A percentile compares a stretch with the other conserved stretches of the same genome.
Conservation (phyloP, 2,888 invertebrate genomes). For the Dinocampus coccinellae region DNA sequence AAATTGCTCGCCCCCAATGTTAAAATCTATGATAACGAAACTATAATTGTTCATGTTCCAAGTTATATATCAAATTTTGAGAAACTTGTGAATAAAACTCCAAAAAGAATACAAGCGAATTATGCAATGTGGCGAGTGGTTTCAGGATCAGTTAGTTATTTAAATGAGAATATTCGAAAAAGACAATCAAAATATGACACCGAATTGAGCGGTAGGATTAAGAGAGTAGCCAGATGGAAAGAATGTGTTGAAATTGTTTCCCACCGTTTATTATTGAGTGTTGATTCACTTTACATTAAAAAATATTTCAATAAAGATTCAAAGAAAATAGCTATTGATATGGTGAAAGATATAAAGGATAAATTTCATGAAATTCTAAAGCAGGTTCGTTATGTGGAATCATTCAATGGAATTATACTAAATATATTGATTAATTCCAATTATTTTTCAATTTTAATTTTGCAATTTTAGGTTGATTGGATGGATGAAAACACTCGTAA, state of each 20-base stretch:
- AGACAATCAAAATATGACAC: conserved; percentile 86
- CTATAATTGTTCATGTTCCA: conserved; percentile 89
- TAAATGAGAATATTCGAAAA: conserved; percentile 83
- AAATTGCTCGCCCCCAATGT: conserved; percentile 79
- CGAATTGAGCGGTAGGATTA: conserved; percentile 85
- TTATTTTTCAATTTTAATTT: not conserved
- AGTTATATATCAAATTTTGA: conserved; percentile 82
- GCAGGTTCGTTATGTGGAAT: conserved; percentile 64
- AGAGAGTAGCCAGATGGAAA: conserved; percentile 90
- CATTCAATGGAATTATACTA: not conserved
- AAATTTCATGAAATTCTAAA: conserved; percentile 86
- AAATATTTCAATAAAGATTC: conserved; percentile 90
- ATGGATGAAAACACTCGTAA: conserved; percentile 89
- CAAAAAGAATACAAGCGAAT: conserved; percentile 83
- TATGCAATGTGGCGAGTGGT: conserved; percentile 94
- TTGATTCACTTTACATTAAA: conserved; percentile 88
- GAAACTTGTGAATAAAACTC: conserved; percentile 72
- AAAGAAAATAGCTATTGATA: conserved; percentile 85
- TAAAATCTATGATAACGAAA: conserved; percentile 76
- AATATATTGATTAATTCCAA: too few species aligned
- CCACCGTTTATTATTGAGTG: conserved; percentile 73
- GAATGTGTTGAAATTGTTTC: conserved; percentile 88
- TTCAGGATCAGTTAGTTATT: conserved; percentile 83
- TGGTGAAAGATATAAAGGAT: conserved; percentile 87
- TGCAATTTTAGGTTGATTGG: conserved; percentile 64